These are phyloP conservation scores for Caenorhabditis becei DNA, from an alignment of 2,888 invertebrate genomes.

Conservation along the genomic window DNA sequence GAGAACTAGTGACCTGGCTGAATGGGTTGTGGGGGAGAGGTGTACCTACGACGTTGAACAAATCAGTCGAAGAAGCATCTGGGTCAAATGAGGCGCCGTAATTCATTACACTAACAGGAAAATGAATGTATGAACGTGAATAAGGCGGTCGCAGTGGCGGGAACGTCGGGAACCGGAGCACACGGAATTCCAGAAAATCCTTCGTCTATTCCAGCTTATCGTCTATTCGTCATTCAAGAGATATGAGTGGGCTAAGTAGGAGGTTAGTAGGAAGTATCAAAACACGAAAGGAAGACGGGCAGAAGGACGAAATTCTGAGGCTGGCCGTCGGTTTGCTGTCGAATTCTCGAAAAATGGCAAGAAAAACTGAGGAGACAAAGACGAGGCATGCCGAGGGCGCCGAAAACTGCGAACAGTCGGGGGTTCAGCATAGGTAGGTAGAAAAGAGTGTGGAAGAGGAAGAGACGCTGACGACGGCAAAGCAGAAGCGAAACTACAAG, in stretches of 20 bases:
- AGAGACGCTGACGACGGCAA: constrained; percentile 29
- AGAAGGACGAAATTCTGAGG: not conserved
- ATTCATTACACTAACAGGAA: constrained; percentile 22
- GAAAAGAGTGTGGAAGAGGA: not conserved
- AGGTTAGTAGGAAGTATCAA: constrained; percentile 4
- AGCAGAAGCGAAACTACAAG: constrained; percentile 17
- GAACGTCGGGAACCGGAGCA: not conserved
- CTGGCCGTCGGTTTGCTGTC: constrained; percentile 11
- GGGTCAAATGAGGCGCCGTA: constrained; percentile 41
- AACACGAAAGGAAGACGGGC: not conserved
- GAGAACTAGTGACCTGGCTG: not conserved
- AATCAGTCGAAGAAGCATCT: constrained; percentile 31
- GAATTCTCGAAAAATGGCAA: constrained; percentile 33
- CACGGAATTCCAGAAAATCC: not conserved
- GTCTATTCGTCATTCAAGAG: not conserved
- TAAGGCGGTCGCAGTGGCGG: not conserved
- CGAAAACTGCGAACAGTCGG: constrained; percentile 33
- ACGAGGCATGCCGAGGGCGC: constrained; percentile 6
- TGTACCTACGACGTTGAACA: constrained; percentile 14
- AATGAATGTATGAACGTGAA: constrained; percentile 8
- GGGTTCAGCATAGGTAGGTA: constrained; percentile 9
- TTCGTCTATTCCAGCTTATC: not conserved
- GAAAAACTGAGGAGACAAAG: constrained; percentile 31
- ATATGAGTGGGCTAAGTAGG: constrained; percentile 23
- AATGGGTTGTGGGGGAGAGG: not conserved